Percentiles rank a stretch among this genome's conserved stretches.
phyloP scores from a whole-genome alignment of 2,797 vertebrate species.

The Poliocrania exsul region DNA sequence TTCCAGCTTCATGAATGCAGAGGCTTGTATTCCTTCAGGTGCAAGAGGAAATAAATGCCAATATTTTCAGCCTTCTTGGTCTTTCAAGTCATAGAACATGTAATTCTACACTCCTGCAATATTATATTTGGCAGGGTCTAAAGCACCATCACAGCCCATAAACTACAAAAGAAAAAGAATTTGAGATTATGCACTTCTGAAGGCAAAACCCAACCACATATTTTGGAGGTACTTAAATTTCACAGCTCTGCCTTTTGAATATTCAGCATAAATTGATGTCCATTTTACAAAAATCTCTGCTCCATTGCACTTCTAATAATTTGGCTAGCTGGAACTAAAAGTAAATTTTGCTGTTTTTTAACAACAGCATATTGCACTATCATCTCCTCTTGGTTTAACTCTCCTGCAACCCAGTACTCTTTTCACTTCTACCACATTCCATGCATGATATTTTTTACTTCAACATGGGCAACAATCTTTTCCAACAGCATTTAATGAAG shows the following conservation, averaged over 20 bases:
- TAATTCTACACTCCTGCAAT: background rate
- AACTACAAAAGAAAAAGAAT: conserved; percentile 28
- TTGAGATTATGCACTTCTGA: background rate
- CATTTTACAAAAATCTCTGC: conserved; percentile 13
- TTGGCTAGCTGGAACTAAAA: background rate
- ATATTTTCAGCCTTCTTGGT: background rate
- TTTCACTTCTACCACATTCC: background rate
- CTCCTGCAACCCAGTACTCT: background rate
- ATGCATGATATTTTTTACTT: background rate
- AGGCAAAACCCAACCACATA: background rate
- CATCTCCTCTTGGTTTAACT: background rate
- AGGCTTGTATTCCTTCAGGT: conserved; percentile 17
- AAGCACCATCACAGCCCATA: background rate
- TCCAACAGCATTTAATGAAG: background rate
- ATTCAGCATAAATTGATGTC: conserved; percentile 3
- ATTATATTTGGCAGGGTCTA: conserved; percentile 31
- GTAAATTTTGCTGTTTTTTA: background rate
- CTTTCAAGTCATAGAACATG: conserved; percentile 6
- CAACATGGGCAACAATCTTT: background rate
- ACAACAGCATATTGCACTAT: background rate
- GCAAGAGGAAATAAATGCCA: conserved; percentile 2
- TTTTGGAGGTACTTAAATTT: conserved; percentile 30
- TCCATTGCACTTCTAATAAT: conserved; percentile 14
- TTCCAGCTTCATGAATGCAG: conserved; percentile 23
- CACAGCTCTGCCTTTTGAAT: background rate